Evolutionary conservation across 2,113 vertebrate species (phyloP).

Genomic region (Hippolais icterina): DNA sequence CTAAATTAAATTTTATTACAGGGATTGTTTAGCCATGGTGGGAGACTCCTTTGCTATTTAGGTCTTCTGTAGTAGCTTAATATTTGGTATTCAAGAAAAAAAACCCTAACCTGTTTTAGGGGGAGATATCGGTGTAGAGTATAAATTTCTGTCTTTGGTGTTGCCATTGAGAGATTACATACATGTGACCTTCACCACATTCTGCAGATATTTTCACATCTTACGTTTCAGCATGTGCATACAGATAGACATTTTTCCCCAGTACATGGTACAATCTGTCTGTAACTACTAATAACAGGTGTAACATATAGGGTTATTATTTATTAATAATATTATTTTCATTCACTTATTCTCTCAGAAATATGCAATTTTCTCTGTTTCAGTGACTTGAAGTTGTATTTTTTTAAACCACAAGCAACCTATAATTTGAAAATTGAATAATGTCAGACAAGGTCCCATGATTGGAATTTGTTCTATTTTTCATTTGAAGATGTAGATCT

Average conservation of each 20-base stretch:
- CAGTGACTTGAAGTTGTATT: neutral
- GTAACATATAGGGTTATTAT: neutral
- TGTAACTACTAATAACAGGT: neutral
- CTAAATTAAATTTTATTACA: neutral
- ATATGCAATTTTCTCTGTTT: neutral
- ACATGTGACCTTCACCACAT: neutral
- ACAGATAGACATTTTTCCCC: neutral
- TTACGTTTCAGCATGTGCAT: neutral
- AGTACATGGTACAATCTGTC: neutral
- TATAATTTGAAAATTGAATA: neutral
- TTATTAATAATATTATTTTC: neutral
- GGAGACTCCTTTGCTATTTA: neutral
- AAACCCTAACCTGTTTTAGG: fast-evolving
- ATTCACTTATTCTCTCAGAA: neutral
- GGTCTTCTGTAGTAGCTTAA: neutral
- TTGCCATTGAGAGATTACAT: neutral
- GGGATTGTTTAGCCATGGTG: neutral
- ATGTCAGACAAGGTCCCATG: neutral
- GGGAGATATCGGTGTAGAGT: neutral
- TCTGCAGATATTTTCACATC: neutral
- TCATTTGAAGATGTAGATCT: neutral
- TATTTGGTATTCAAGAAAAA: neutral
- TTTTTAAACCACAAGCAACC: neutral
- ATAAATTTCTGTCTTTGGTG: neutral
- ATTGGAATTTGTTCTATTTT: neutral